Percentiles rank a stretch among this genome's conserved stretches.
These are phyloP conservation scores for Anoplolepis gracilipes DNA, from an alignment of 1,140 invertebrate genomes.

Conservation along the genomic window DNA sequence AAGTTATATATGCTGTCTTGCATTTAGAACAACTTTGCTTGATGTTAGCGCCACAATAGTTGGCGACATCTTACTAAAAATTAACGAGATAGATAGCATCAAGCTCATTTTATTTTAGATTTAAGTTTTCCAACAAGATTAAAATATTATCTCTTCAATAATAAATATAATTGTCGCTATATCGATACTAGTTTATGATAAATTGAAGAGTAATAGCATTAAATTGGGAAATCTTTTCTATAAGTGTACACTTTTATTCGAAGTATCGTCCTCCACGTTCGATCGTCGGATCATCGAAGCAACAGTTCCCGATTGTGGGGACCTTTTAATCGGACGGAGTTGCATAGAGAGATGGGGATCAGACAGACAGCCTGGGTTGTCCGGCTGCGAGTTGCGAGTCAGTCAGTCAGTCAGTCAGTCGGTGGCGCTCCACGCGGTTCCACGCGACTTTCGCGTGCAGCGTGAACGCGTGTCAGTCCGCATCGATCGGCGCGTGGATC, in stretches of 20 bases:
- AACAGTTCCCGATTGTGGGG: constrained; percentile 14
- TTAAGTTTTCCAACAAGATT: not conserved
- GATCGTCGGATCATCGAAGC: not conserved
- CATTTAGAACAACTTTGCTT: too few relatives aligned
- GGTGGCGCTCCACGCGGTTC: constrained; percentile 73
- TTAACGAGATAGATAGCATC: not conserved
- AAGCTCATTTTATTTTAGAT: constrained; percentile 6
- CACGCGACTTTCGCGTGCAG: constrained; percentile 40
- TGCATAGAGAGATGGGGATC: not conserved
- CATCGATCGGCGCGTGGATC: constrained; percentile 54
- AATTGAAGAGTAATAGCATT: constrained; percentile 1
- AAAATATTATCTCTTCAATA: too few relatives aligned
- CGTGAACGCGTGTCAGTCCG: constrained; percentile 39
- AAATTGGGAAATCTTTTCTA: not conserved
- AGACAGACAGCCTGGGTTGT: constrained; percentile 20
- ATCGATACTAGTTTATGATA: not conserved
- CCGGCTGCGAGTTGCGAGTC: constrained; percentile 45
- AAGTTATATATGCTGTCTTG: too few relatives aligned
- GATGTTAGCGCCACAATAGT: too few relatives aligned
- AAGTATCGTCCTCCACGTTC: not conserved
- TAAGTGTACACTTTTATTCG: not conserved
- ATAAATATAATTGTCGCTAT: too few relatives aligned
- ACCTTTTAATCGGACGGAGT: constrained; percentile 51
- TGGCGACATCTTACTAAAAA: too few relatives aligned
- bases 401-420: constrained; percentile 68